Conservation (phyloP, 2,797 vertebrate species). For the Vespertilio murinus region DNA sequence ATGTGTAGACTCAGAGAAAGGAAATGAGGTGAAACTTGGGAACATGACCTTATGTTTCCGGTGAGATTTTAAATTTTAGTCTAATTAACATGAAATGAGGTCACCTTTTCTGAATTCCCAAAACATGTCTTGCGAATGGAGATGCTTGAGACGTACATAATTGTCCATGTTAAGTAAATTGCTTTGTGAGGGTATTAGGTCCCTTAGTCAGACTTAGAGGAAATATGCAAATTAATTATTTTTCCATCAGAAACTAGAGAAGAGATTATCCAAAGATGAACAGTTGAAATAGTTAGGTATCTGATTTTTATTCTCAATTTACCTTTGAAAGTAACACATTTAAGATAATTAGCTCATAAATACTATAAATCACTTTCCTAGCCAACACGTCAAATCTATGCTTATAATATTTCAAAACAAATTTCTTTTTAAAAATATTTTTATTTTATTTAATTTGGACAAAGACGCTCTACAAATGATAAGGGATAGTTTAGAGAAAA, state of each 20-base stretch:
- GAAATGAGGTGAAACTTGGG: slow-evolving; percentile 10
- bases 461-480: neutral
- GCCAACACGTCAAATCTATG: neutral
- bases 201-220: neutral
- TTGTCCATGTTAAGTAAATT: neutral
- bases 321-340: neutral
- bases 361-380: neutral
- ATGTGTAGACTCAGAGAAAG: neutral
- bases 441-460: neutral
- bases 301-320: slow-evolving; percentile 33
- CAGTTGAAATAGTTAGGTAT: neutral
- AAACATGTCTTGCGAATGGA: neutral
- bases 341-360: slow-evolving; percentile 11
- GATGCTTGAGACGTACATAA: neutral
- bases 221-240: slow-evolving; percentile 37
- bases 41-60: neutral
- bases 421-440: neutral
- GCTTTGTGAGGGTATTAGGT: neutral
- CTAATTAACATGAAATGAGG: neutral
- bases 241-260: neutral
- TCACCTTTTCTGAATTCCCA: neutral
- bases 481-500: neutral
- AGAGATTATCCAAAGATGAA: slow-evolving; percentile 30
- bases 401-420: slow-evolving; percentile 4
- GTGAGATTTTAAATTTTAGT: neutral